Percentiles rank a stretch among this genome's conserved stretches.
These are phyloP conservation scores for Molothrus ater DNA, from an alignment of 2,797 vertebrate species.

Conservation along the genomic window DNA sequence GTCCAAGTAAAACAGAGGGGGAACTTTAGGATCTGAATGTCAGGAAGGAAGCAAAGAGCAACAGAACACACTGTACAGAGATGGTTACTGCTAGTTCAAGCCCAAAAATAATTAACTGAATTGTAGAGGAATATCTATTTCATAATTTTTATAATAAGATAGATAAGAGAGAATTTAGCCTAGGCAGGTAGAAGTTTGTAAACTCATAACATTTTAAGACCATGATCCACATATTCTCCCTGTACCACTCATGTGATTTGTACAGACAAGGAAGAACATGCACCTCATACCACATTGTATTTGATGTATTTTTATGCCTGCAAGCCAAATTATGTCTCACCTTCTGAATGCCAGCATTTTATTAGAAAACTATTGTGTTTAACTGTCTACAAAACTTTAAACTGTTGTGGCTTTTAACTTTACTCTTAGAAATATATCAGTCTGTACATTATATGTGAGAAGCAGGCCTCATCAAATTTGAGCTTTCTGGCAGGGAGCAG, in stretches of 20 bases:
- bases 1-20: not conserved
- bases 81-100: not conserved
- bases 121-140: not conserved
- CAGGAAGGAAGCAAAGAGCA: not conserved
- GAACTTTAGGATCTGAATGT: not conserved
- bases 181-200: not conserved
- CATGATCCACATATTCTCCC: not conserved
- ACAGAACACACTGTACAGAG: not conserved
- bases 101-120: not conserved
- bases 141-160: not conserved
- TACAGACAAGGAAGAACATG: not conserved
- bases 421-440: not conserved
- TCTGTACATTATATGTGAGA: not conserved
- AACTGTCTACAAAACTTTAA: not conserved
- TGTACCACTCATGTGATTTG: not conserved
- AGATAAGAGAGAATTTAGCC: not conserved
- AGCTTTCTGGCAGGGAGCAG: not conserved
- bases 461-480: not conserved
- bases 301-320: not conserved
- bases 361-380: not conserved
- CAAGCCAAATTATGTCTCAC: not conserved
- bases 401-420: not conserved
- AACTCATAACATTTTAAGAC: not conserved
- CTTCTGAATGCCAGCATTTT: not conserved
- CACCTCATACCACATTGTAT: not conserved